Base-by-base conservation (phyloP, 2,888 invertebrate species). In the Cantharis rufa region DNA sequence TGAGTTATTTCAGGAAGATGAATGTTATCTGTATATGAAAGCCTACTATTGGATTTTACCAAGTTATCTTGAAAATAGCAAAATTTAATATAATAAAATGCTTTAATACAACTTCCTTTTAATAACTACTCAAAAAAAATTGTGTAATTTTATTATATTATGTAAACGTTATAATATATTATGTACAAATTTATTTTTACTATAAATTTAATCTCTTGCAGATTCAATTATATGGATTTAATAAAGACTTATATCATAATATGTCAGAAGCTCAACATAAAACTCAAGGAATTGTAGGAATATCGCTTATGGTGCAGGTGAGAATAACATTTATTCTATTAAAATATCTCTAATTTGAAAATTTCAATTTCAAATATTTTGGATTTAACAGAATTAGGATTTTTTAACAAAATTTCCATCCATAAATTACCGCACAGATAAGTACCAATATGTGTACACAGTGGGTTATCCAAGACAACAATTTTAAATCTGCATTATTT, bases 211-310 rank as follows among this genome's bases (percentile, higher is more conserved):
- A n/a, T 48, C 10, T 48, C 79, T 90, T 89, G 69, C 92, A 98
- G 98, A 95, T 99, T 84, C 98, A 99, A 89, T 90, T 98, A 76
- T 96, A 98, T 84, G 98, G 98, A 1, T 99, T 97, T 90, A 99
- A 99, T 88, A 96, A 96, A 81, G 98, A 98, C 88, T 90, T 99
- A 72, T 99, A 99, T 89, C 95, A 95, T 88, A 99, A 98, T 88
- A 96, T 98, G 94, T 95, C 97, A 27, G 96, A 98, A 88, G 98
- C 98, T 5, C 96, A 96, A 85, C 96, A 96, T 88, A 96, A 97
- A 88, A 96, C 98, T n/a, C 96, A 98, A 87, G 99, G 99, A 78
- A 93, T 99, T 81, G 96, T 98, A 15, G 98, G 95, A 21, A 95
- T 99, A 82, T 96, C 98, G 15, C 90, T 98, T 70, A 97, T 99